These are phyloP conservation scores for Lophotriccus pileatus DNA, from an alignment of 2,797 vertebrate species.

Conservation along the genomic window DNA sequence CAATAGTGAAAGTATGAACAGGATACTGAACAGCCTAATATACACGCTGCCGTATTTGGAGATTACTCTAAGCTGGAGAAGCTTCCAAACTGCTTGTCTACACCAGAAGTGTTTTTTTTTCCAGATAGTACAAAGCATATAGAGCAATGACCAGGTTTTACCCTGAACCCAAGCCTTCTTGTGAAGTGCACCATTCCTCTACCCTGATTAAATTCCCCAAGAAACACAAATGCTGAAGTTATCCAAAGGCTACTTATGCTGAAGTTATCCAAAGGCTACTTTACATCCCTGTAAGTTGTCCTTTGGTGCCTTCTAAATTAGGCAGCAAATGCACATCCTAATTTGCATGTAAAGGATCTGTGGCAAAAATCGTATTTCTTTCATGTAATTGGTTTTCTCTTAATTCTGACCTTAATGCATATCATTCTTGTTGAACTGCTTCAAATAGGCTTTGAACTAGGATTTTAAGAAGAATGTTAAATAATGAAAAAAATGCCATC, in stretches of 20 bases:
- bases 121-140: background rate
- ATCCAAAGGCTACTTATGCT: background rate
- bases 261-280: background rate
- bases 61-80: background rate
- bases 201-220: background rate
- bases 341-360: conserved; percentile 64
- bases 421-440: conserved; percentile 65
- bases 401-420: conserved; percentile 67
- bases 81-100: background rate
- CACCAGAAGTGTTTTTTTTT: background rate
- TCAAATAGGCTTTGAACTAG: conserved; percentile 70
- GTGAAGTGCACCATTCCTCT: background rate
- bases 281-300: conserved; percentile 20
- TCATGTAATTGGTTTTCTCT: conserved; percentile 71
- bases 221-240: background rate
- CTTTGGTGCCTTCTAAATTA: conserved; percentile 68
- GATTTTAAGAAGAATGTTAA: conserved; percentile 23
- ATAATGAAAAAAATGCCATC: conserved; percentile 69
- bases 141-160: background rate
- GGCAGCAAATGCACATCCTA: conserved; percentile 60
- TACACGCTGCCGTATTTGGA: rapidly evolving
- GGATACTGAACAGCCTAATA: background rate
- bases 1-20: background rate
- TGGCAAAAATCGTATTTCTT: conserved; percentile 69
- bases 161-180: background rate